Conservation (phyloP, 2,113 vertebrate species). For the Erythrolamprus reginae region DNA sequence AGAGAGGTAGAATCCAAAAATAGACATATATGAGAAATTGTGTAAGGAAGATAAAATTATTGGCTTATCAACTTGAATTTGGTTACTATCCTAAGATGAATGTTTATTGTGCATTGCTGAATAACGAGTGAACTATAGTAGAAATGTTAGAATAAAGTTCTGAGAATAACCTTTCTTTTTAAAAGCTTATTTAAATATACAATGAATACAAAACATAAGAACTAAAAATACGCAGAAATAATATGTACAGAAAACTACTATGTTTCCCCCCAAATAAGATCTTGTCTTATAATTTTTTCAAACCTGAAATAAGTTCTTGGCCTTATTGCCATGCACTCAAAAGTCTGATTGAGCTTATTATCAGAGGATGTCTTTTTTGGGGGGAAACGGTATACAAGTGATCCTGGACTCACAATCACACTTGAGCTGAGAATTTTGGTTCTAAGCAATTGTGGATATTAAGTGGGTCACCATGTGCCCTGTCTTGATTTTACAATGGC, state of each 20-base stretch:
- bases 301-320: too few species aligned
- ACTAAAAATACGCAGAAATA: not conserved
- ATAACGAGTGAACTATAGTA: not conserved
- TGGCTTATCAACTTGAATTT: not conserved
- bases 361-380: too few species aligned
- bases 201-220: not conserved
- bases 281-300: too few species aligned
- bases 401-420: not conserved
- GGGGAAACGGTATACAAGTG: too few species aligned
- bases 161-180: not conserved
- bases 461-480: not conserved
- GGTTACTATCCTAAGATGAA: not conserved
- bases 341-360: too few species aligned
- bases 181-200: not conserved
- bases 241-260: not conserved
- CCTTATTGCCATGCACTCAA: too few species aligned
- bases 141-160: not conserved
- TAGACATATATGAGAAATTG: not conserved
- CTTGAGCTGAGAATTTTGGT: not conserved
- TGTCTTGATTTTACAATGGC: not conserved
- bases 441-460: not conserved
- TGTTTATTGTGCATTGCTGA: not conserved
- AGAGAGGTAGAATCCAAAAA: not conserved
- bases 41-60: not conserved
- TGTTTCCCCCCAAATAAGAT: too few species aligned